These are phyloP conservation scores for Abscondita cerata DNA, from an alignment of 2,888 invertebrate species.

Conservation along the genomic window DNA sequence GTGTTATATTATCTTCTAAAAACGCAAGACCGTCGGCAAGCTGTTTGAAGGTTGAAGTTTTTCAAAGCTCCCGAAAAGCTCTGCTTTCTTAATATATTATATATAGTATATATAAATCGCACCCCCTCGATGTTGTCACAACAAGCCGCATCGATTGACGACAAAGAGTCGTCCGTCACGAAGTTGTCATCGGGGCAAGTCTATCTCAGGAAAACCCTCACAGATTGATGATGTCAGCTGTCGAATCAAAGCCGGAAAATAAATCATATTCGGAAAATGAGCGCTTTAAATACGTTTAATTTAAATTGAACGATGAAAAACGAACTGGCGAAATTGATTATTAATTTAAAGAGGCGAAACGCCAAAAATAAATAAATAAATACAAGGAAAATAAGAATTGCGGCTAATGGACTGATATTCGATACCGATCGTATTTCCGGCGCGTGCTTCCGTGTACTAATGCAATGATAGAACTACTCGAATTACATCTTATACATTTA, in stretches of 20 bases:
- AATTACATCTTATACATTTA: conserved; percentile 38
- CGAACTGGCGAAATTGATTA: neutral
- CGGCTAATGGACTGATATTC: conserved; percentile 50
- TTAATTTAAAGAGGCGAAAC: neutral
- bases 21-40: too few species aligned
- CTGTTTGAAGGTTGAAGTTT: too few species aligned
- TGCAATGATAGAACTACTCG: conserved; percentile 40
- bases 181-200: conserved; percentile 48
- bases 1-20: neutral
- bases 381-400: conserved; percentile 31
- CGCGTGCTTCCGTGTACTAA: conserved; percentile 47
- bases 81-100: too few species aligned
- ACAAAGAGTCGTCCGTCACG: conserved; percentile 52
- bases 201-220: conserved; percentile 49
- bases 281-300: conserved; percentile 26
- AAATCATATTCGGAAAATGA: conserved; percentile 47
- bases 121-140: conserved; percentile 46
- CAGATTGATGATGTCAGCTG: conserved; percentile 53
- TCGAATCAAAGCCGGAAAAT: conserved; percentile 52
- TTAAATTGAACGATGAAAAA: conserved; percentile 10
- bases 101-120: conserved; percentile 33
- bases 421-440: conserved; percentile 51
- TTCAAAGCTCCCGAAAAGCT: too few species aligned
- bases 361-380: conserved; percentile 7
- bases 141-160: conserved; percentile 51